Conservation (phyloP, 2,888 invertebrate species). For the Orthosia incerta region DNA sequence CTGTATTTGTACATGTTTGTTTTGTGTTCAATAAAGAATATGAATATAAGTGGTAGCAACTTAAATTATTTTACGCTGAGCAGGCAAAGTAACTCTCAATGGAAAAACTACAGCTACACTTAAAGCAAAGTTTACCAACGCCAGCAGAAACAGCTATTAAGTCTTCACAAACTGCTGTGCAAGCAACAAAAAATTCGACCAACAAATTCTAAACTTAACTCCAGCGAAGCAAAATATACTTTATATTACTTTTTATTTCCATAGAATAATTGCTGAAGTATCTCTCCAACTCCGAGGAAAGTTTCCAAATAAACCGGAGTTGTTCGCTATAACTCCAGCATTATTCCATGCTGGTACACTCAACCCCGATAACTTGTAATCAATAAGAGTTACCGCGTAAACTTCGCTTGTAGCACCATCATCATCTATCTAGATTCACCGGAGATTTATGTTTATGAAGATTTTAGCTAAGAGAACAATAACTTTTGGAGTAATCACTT, state of each 20-base stretch:
- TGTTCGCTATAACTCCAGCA: slow-evolving; percentile 48
- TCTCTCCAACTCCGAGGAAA: slow-evolving; percentile 29
- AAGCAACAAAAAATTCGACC: slow-evolving; percentile 13
- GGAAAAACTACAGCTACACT: background rate
- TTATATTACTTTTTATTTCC: slow-evolving; percentile 43
- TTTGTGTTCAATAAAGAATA: too few relatives aligned
- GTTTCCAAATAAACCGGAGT: slow-evolving; percentile 47
- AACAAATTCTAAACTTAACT: slow-evolving; percentile 29
- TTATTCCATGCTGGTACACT: slow-evolving; percentile 53
- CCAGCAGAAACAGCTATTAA: background rate
- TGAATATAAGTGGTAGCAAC: background rate
- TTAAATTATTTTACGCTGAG: background rate
- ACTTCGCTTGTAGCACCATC: slow-evolving; percentile 26
- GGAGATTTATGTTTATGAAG: slow-evolving; percentile 53
- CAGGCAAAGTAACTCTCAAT: background rate
- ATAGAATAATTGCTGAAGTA: slow-evolving; percentile 34
- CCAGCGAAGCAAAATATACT: slow-evolving; percentile 12
- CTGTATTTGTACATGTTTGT: too few relatives aligned
- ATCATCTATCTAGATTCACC: slow-evolving; percentile 43
- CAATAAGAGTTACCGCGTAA: slow-evolving; percentile 53
- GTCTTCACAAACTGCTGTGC: background rate
- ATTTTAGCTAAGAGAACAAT: slow-evolving; percentile 28
- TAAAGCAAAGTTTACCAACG: background rate
- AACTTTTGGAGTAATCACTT: slow-evolving; percentile 43
- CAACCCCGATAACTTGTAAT: slow-evolving; percentile 43